Evolutionary conservation across 2,888 invertebrate genomes (phyloP), one percentile per base, ranked within the genome.

Genomic region (Hecatera dysodea): DNA sequence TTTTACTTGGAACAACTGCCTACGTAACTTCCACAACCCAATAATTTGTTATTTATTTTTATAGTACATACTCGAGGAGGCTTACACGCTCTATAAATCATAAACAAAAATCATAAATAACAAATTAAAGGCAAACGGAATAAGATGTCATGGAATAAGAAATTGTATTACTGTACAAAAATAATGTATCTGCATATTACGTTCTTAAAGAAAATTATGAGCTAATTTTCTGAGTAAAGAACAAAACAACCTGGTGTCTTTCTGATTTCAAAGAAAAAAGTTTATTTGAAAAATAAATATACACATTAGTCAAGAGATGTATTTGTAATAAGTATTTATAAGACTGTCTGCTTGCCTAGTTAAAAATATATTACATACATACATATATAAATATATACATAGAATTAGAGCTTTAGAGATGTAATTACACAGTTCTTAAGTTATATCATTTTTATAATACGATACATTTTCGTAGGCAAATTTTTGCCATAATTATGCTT

Each of bases 81-180:
- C 17, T 19, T 19, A n/a, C 8, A 62, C 22, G 55, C 24, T 42
- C 17, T 19, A 39, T 4, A 72, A 72, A 60, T 27, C 19, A 36
- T 52, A 19, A 55, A 33, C 22, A 29, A 74, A 55, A 74, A 22
- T 6, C 42, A 56, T 52, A 67, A 72, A 67, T 72, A 57, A 55
- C 9, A 69, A 77, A 77, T 59, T 62, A 46, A 53, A 42, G 39
- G 27, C n/a, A 22, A 73, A 79, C 19, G 27, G 61, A 76, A 80
- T 74, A 74, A 79, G 57, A 48, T 67, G 39, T 74, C 80, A 48
- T 42, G 3, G 0, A 53, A 39, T 74, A 62, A 52, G 3, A 72
- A 22, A 64, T 64, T 60, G 17, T 60, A 65, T 75, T 56, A 61
- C 46, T 12, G 33, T 48, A 15, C 22, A 67, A 67, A 80, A 76